A percentile compares a stretch with the other conserved stretches of the same genome.
phyloP scores from a whole-genome alignment of 1,140 invertebrate genomes.

The Paraescarpia echinospica region DNA sequence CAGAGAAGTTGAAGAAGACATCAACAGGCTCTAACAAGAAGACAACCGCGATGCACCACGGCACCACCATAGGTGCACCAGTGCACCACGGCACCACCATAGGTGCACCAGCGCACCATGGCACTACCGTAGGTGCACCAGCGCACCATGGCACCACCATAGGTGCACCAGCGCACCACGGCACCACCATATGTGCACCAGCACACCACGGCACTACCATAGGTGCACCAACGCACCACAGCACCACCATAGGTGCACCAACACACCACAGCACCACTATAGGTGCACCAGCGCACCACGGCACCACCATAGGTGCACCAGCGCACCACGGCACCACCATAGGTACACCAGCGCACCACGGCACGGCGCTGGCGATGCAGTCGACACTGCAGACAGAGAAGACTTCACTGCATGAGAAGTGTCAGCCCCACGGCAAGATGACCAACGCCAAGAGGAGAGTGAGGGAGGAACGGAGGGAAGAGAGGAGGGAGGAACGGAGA shows the following conservation, averaged over 20 bases:
- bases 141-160: slow-evolving; percentile 29
- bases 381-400: slow-evolving; percentile 45
- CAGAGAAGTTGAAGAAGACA: slow-evolving; percentile 3
- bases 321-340: slow-evolving; percentile 28
- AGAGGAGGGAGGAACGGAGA: too few relatives aligned
- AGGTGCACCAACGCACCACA: slow-evolving; percentile 39
- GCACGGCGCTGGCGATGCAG: slow-evolving; percentile 35
- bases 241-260: slow-evolving; percentile 27
- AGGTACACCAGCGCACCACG: slow-evolving; percentile 39
- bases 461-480: slow-evolving; percentile 14
- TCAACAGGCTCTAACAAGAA: not conserved
- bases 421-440: slow-evolving; percentile 31
- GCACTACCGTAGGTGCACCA: slow-evolving; percentile 30
- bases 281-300: slow-evolving; percentile 38
- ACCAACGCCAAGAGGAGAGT: slow-evolving; percentile 23
- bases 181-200: slow-evolving; percentile 27
- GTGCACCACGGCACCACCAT: not conserved
- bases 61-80: not conserved
- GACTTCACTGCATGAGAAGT: slow-evolving; percentile 47
- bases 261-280: slow-evolving; percentile 28
- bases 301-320: slow-evolving; percentile 27
- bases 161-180: slow-evolving; percentile 39
- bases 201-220: slow-evolving; percentile 27
- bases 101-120: slow-evolving; percentile 8
- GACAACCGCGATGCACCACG: not conserved